These are phyloP conservation scores for Aradophagus sp. DNA, from an alignment of 1,140 invertebrate genomes.

Conservation along the genomic window DNA sequence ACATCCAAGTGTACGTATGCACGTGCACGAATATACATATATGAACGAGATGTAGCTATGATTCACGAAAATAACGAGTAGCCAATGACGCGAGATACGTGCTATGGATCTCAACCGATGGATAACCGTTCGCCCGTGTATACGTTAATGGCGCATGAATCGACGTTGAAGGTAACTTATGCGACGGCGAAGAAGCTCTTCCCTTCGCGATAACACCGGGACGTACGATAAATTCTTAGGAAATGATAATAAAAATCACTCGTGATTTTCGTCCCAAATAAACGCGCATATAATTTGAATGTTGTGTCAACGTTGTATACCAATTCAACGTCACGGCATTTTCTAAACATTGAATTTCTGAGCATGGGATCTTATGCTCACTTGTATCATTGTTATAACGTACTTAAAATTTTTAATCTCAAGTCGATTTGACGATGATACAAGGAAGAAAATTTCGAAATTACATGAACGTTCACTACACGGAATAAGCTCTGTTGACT, in stretches of 20 bases:
- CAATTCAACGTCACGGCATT: no score
- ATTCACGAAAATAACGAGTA: conserved; percentile 61
- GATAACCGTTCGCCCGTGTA: conserved; percentile 33
- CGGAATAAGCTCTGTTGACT: no score
- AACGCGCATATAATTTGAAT: no score
- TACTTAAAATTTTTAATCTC: no score
- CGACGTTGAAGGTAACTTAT: conserved; percentile 54
- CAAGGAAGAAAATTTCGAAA: no score
- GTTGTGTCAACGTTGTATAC: no score
- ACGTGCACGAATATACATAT: conserved; percentile 1
- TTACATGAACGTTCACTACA: no score
- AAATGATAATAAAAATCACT: conserved; percentile 38
- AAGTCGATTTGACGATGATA: no score
- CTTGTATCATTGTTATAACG: no score
- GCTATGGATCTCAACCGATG: conserved; percentile 42
- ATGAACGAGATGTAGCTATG: conserved; percentile 23
- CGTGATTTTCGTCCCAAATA: no score
- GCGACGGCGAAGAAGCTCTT: conserved; percentile 27
- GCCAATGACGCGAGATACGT: conserved; percentile 37
- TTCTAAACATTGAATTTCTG: no score
- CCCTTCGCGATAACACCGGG: conserved; percentile 10
- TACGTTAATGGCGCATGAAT: conserved; percentile 56
- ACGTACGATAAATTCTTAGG: conserved; percentile 25
- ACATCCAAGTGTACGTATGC: not conserved
- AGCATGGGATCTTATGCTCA: no score